Base-by-base conservation (phyloP, 2,888 invertebrate species). In the Melolontha melolontha region DNA sequence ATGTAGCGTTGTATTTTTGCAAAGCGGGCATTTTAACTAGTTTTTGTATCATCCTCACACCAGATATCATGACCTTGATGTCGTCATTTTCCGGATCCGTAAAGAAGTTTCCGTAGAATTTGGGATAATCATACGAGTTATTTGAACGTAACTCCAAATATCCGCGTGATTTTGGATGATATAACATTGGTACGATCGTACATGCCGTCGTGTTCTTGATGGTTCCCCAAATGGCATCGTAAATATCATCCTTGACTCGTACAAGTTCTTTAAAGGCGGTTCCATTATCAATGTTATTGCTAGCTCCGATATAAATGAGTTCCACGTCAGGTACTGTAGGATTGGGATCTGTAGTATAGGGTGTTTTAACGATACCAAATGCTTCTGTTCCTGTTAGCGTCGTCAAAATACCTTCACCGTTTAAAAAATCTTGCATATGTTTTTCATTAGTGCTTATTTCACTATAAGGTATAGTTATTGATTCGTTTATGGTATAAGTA, bases 101-200 rank as follows among this genome's bases (percentile, higher is more conserved):
- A 77, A 95, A 88, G 81, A 96, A 97, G 79, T 92, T 93, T 0
- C 94, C 91, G 72, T 93, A 88, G 64, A 95, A 86, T 14, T 87
- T 83, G 0, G 95, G 94, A 74, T 90, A 88, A 0, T 89, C 86
- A 73, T 87, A 87, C 0, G 94, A 93, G 79, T 94, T 88, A 66
- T 84, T 88, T 10, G 89, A 91, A 76, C 86, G 87, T 12, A 96
- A 84, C 79, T 84, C 85, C 0, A 93, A 81, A 69, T 88, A 84
- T 0, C 93, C 92, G 72, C 86, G 85, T n/a, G 92, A 92, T 77
- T 88, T 87, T 0, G 93, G 92, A 71, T 91, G 85, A 80, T 92
- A 87, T 39, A 92, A 78, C 84, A 92, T 91, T 0, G 92, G 92
- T 71, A 91, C 88, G 0, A 91, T 78, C 67, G 69, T 72, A 72